These are phyloP conservation scores for Drosophila mayri DNA, from an alignment of 1,140 invertebrate genomes.

Conservation along the genomic window DNA sequence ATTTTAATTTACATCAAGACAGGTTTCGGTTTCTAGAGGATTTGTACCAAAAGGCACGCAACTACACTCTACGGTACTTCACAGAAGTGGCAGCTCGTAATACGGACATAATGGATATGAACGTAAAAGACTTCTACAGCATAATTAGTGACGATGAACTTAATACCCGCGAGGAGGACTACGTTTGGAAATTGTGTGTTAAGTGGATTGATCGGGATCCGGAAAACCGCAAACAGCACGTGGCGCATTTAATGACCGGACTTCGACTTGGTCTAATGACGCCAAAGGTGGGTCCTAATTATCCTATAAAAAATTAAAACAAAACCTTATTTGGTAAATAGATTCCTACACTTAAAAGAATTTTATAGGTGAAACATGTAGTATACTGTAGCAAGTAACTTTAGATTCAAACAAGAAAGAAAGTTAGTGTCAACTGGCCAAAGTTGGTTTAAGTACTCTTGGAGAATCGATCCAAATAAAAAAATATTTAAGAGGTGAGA, in stretches of 20 bases:
- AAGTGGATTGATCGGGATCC: conserved; percentile 88
- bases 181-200: conserved; percentile 87
- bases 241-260: conserved; percentile 91
- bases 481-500: no score
- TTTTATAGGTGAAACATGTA: not conserved
- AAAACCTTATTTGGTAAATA: not conserved
- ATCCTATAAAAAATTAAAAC: not conserved
- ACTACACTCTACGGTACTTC: conserved; percentile 91
- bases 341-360: not conserved
- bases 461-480: no score
- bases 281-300: conserved; percentile 87
- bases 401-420: no score
- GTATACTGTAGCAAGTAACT: not conserved
- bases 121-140: conserved; percentile 88
- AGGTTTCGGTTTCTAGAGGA: conserved; percentile 87
- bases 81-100: conserved; percentile 89
- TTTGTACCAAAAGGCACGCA: conserved; percentile 89
- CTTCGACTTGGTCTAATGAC: conserved; percentile 94
- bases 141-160: conserved; percentile 92
- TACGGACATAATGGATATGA: conserved; percentile 89
- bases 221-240: conserved; percentile 87
- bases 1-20: conserved; percentile 49
- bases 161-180: conserved; percentile 88
- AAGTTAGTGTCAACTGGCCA: no score
- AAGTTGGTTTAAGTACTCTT: no score